Evolutionary conservation across 2,888 invertebrate species (phyloP).

Genomic region (Eupithecia subumbrata): DNA sequence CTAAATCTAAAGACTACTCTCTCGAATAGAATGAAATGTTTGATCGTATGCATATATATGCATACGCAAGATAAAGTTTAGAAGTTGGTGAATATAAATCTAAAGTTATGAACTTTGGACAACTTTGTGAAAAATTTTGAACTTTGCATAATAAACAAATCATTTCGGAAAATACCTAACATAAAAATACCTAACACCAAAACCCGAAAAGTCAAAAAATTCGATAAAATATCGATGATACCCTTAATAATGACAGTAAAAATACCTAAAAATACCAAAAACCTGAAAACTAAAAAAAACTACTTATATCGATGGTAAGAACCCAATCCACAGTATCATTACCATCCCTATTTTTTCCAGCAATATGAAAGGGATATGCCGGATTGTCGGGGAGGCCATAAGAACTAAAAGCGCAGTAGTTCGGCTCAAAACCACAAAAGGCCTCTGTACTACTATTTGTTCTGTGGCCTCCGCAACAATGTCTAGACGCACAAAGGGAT

Average conservation of each 20-base stretch:
- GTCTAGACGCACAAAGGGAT: slow-evolving; percentile 54
- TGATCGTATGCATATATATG: neutral
- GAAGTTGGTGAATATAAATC: too few species aligned
- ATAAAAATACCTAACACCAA: neutral
- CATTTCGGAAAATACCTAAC: too few species aligned
- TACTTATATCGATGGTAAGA: neutral
- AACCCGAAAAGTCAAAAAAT: neutral
- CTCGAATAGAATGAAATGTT: neutral
- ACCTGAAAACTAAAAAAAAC: neutral
- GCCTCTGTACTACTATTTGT: slow-evolving; percentile 46
- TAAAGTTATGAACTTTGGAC: too few species aligned
- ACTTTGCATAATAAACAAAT: too few species aligned
- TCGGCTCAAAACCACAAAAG: slow-evolving; percentile 73
- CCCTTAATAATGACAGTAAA: neutral
- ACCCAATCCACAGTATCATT: neutral
- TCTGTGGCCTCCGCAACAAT: slow-evolving; percentile 60
- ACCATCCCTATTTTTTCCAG: slow-evolving; percentile 47
- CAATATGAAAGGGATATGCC: slow-evolving; percentile 46
- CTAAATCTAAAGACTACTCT: neutral
- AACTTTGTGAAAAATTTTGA: too few species aligned
- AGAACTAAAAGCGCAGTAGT: slow-evolving; percentile 76
- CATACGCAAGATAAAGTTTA: too few species aligned
- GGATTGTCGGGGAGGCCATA: slow-evolving; percentile 60
- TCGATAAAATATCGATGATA: too few species aligned
- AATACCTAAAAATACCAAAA: neutral